Percentiles rank a stretch among this genome's conserved stretches.
These are phyloP conservation scores for Limnodromus scolopaceus DNA, from an alignment of 2,797 vertebrate genomes.

Conservation along the genomic window DNA sequence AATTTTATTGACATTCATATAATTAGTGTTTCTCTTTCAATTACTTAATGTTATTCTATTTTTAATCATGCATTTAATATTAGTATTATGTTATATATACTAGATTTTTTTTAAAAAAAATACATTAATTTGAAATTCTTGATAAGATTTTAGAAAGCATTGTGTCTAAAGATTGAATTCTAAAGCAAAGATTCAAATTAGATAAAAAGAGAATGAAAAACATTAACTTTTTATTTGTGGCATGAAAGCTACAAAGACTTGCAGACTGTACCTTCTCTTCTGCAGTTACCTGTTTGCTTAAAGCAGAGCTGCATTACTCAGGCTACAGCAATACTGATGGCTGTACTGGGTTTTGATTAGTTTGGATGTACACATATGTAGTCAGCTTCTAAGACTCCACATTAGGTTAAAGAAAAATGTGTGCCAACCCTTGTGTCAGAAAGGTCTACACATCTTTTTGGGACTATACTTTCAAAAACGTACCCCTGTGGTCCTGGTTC, in stretches of 20 bases:
- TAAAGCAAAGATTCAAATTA: background rate
- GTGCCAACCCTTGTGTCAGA: background rate
- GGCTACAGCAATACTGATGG: background rate
- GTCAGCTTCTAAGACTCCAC: background rate
- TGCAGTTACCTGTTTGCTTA: background rate
- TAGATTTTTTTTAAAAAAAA: background rate
- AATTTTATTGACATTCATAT: background rate
- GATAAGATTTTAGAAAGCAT: background rate
- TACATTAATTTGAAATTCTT: background rate
- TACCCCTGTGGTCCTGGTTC: background rate
- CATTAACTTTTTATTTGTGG: rapidly evolving
- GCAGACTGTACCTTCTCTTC: background rate
- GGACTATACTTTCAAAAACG: background rate
- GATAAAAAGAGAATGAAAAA: background rate
- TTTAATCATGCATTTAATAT: background rate
- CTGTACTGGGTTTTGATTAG: background rate
- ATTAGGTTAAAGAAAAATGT: background rate
- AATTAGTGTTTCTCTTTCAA: background rate
- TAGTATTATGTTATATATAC: background rate
- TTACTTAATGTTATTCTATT: background rate
- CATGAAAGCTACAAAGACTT: background rate
- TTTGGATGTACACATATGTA: background rate
- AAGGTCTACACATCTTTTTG: background rate
- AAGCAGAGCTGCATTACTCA: background rate
- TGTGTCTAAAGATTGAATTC: background rate